Evolutionary conservation across 2,888 invertebrate species (phyloP).

Genomic region (Axea sp.): DNA sequence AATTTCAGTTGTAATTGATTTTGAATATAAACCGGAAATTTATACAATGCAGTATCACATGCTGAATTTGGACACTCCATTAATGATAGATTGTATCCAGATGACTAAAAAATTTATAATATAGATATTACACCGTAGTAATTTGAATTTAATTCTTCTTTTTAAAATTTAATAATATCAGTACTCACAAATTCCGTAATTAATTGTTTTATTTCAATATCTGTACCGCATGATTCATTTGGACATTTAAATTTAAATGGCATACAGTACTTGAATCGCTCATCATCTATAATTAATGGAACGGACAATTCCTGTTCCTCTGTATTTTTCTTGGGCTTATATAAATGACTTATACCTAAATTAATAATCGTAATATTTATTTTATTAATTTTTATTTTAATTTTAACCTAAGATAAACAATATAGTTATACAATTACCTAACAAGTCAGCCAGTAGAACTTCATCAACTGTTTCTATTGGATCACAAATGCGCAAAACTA

Average conservation of each 20-base stretch:
- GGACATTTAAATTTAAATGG: constrained; percentile 84
- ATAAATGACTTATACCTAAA: constrained; percentile 68
- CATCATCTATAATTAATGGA: constrained; percentile 79
- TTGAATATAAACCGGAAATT: constrained; percentile 84
- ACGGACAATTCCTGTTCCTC: constrained; percentile 68
- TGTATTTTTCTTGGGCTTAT: constrained; percentile 70
- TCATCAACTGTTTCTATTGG: constrained; percentile 97
- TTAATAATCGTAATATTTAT: constrained; percentile 1
- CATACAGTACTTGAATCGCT: constrained; percentile 82
- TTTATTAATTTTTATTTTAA: background rate
- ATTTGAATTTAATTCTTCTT: background rate
- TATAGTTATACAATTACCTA: constrained; percentile 83
- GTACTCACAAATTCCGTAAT: constrained; percentile 75
- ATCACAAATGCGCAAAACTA: constrained; percentile 95
- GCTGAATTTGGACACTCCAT: constrained; percentile 86
- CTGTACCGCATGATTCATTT: constrained; percentile 78
- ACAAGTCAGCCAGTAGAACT: constrained; percentile 91
- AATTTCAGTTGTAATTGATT: constrained; percentile 87
- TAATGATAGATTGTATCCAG: constrained; percentile 81
- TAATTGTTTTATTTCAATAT: constrained; percentile 79
- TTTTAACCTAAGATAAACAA: too few species aligned
- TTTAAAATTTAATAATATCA: background rate
- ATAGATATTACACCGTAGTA: background rate
- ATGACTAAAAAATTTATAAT: constrained; percentile 74
- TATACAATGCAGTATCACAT: constrained; percentile 84